Conservation (phyloP, 2,113 vertebrate genomes). For the Coracopsis vasa region DNA sequence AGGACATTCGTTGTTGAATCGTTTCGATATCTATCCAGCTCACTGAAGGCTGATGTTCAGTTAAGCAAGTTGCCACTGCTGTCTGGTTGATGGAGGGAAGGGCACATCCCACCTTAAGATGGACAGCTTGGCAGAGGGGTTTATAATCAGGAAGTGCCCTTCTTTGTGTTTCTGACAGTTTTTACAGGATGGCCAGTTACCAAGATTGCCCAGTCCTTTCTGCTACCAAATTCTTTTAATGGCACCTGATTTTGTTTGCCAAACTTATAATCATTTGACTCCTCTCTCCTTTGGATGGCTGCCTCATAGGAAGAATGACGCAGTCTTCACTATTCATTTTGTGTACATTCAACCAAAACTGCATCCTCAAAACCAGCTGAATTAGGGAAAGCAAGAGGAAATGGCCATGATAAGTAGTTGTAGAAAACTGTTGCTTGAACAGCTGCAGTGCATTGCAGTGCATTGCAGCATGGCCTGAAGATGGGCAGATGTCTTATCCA, state of each 20-base stretch:
- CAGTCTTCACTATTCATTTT: background rate
- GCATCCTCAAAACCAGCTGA: background rate
- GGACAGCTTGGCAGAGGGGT: background rate
- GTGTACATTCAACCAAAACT: background rate
- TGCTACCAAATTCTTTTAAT: background rate
- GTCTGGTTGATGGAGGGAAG: too few relatives aligned
- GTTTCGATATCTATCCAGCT: background rate
- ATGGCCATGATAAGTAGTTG: background rate
- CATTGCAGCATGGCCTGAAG: background rate
- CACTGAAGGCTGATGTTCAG: background rate
- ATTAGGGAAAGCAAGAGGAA: background rate
- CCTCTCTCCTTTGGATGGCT: background rate
- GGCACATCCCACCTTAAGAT: too few relatives aligned
- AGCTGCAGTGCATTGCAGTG: background rate
- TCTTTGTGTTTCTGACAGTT: background rate
- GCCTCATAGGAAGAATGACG: background rate
- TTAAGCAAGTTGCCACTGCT: background rate
- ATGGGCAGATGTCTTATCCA: background rate
- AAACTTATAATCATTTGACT: background rate
- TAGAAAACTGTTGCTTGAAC: background rate
- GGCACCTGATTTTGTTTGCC: background rate
- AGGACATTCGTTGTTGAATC: rapidly evolving
- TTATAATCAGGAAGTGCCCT: background rate
- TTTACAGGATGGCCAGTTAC: background rate
- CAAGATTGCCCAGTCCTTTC: background rate